Evolutionary conservation across 1,140 invertebrate genomes (phyloP).

Genomic region (Drosophila miranda): DNA sequence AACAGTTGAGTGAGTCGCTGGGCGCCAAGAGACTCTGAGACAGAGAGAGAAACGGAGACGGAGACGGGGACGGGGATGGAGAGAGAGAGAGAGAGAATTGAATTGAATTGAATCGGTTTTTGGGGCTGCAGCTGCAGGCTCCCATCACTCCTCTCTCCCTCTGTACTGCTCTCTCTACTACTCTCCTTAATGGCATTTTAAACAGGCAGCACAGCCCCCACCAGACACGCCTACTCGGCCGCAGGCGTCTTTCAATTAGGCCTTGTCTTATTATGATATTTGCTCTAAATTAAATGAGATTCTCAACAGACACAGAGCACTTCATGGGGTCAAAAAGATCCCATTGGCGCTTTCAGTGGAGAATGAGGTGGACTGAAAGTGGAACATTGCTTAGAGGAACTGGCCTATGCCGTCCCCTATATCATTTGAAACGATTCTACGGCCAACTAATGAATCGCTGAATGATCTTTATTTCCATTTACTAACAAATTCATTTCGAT

Average conservation of each 20-base stretch:
- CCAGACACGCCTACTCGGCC: slow-evolving; percentile 22
- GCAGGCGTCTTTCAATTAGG: slow-evolving; percentile 11
- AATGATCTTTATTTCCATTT: no score
- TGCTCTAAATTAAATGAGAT: no score
- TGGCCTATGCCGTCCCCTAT: no score
- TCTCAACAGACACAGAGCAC: no score
- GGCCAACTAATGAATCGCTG: no score
- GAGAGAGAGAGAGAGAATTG: slow-evolving; percentile 6
- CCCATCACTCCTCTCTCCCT: neutral
- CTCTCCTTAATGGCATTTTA: slow-evolving; percentile 61
- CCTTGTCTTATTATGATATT: slow-evolving; percentile 8
- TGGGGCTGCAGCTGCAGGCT: neutral
- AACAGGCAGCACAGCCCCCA: slow-evolving; percentile 50
- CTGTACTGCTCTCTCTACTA: neutral
- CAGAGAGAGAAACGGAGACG: neutral
- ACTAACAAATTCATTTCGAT: no score
- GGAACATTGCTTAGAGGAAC: no score
- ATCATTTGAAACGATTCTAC: no score
- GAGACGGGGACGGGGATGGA: neutral
- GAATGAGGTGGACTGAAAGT: no score
- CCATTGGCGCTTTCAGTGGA: no score
- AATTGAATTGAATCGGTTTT: slow-evolving; percentile 34
- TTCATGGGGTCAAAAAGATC: no score
- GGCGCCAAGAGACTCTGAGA: slow-evolving; percentile 54
- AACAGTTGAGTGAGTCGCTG: slow-evolving; percentile 75